Percentiles rank a stretch among this genome's conserved stretches.
Conservation (phyloP, 2,888 invertebrate species). For the Microchrysa polita region DNA sequence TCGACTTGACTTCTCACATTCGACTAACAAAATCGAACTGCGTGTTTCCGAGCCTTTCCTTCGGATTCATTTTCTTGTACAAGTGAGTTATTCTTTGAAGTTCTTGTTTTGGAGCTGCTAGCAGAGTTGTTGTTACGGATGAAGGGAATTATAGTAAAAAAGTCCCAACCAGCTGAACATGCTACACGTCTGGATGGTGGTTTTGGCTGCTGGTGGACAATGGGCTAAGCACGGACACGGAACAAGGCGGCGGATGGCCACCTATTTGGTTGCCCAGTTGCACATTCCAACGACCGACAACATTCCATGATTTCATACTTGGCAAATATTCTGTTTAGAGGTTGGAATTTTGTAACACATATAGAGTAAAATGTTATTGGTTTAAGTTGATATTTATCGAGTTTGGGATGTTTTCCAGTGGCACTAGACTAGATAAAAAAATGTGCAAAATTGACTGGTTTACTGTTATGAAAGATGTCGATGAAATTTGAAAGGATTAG, state of each 20-base stretch:
- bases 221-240: neutral
- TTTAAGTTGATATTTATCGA: no score
- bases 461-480: no score
- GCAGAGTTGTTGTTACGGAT: constrained; percentile 2
- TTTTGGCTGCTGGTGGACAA: constrained; percentile 24
- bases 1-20: constrained; percentile 6
- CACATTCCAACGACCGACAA: constrained; percentile 32
- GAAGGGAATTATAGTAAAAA: constrained; percentile 27
- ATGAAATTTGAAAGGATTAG: no score
- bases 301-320: neutral
- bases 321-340: no score
- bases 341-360: no score
- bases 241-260: constrained; percentile 18
- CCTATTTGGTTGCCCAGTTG: constrained; percentile 25
- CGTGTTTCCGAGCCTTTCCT: constrained; percentile 34
- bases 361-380: no score
- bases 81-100: constrained; percentile 1
- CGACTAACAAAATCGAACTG: constrained; percentile 19
- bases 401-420: no score
- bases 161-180: constrained; percentile 19
- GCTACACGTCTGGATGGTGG: neutral
- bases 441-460: no score
- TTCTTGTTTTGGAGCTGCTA: no score
- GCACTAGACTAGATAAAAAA: no score
- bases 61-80: constrained; percentile 19